A percentile compares a stretch with the other conserved stretches of the same genome.
Conservation (phyloP, 2,888 invertebrate species). For the Drosophila neonasuta region DNA sequence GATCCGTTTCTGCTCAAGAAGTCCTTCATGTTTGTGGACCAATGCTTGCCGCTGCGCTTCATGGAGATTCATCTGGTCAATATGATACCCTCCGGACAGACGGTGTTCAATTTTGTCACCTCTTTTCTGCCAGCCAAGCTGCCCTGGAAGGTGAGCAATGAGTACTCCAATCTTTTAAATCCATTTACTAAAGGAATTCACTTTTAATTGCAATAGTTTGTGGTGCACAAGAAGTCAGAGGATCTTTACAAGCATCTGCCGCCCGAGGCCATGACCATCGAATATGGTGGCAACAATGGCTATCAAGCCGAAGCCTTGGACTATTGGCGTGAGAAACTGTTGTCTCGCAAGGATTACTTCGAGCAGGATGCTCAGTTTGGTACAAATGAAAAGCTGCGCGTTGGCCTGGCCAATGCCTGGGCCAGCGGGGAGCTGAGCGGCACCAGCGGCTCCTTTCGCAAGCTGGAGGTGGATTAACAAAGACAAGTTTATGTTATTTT, state of each 20-base stretch:
- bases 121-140: conserved; percentile 68
- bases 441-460: conserved; percentile 74
- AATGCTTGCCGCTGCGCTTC: conserved; percentile 72
- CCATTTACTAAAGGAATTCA: neutral
- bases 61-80: conserved; percentile 75
- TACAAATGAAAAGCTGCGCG: conserved; percentile 71
- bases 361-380: conserved; percentile 65
- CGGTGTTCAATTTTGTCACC: conserved; percentile 67
- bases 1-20: conserved; percentile 73
- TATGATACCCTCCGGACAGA: conserved; percentile 67
- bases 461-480: conserved; percentile 70
- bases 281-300: conserved; percentile 77
- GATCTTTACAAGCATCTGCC: conserved; percentile 74
- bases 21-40: conserved; percentile 61
- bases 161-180: no score
- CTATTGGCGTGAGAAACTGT: conserved; percentile 61
- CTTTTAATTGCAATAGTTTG: conserved; percentile 50
- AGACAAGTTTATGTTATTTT: neutral
- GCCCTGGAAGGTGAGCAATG: conserved; percentile 66
- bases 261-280: conserved; percentile 70
- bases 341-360: conserved; percentile 65
- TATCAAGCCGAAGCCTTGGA: conserved; percentile 73
- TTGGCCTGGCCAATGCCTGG: conserved; percentile 58
- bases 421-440: conserved; percentile 66
- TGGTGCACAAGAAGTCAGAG: conserved; percentile 76